Evolutionary conservation across 2,113 vertebrate species (phyloP), one percentile per base, ranked within the genome.

Genomic region (Xenus cinereus): DNA sequence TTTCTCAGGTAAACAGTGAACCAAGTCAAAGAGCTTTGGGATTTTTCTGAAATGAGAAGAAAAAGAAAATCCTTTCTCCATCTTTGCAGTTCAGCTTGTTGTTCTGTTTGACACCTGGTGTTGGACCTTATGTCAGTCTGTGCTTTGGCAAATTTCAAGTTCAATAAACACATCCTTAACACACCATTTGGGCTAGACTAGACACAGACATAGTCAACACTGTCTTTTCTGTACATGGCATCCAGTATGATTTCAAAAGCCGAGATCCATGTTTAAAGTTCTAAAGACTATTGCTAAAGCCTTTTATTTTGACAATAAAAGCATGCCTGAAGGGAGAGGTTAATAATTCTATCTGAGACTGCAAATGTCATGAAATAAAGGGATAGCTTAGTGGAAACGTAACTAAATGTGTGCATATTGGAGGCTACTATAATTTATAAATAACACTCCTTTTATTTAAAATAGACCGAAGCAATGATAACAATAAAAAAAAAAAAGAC

Each of bases 221-320:
- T 79, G 30, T 68, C 11, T 82, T 75, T 93, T 83, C 46, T 15
- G 24, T 90, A 54, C 3, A 4, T 71, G 21, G 12, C 39, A 87
- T 50, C 35, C 35, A 72, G 12, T 51, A 33, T 59, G 6, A 53
- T 84, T 95, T 90, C 20, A 32, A 57, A 60, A 81, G 32, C 41
- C 24, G 74, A 59, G 10, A 39, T 64, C 32, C 41, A 64, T 0
- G 1, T 78, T 79, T 81, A 26, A 80, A 77, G 5, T 80, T 64
- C 30, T 84, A 27, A 71, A 77, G 32, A 53, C 27, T n/a, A 33
- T 35, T 56, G 27, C 39, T 86, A 75, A 41, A 78, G 14, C 9
- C 56, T 94, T 90, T 68, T 78, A 33, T 90, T 97, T 90, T 75
- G 45, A 79, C 28, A 57, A 74, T 87, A 84, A 76, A 93, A 64